These are phyloP conservation scores for Sarcophaga variegata DNA, from an alignment of 2,888 invertebrate species.

Conservation along the genomic window DNA sequence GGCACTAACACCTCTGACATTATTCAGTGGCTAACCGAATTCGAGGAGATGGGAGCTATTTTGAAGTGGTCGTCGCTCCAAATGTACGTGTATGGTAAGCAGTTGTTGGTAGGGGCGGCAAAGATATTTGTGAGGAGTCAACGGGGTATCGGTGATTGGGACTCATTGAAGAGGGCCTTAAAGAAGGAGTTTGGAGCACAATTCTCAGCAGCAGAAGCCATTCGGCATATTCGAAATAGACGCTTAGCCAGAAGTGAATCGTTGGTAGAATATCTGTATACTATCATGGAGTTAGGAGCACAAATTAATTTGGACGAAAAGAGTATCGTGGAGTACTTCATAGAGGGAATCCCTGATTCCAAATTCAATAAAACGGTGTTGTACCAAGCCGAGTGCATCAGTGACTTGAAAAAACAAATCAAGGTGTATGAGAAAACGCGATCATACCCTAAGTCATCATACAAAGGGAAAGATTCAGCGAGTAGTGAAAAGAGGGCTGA, in stretches of 20 bases:
- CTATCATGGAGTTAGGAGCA: constrained; percentile 48
- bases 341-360: constrained; percentile 2
- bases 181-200: constrained; percentile 47
- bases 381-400: constrained; percentile 14
- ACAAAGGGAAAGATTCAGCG: background rate
- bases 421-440: constrained; percentile 30
- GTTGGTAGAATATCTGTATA: constrained; percentile 58
- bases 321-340: too few relatives aligned
- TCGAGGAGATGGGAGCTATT: constrained; percentile 43
- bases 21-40: background rate
- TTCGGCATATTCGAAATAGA: constrained; percentile 42
- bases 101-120: too few relatives aligned
- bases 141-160: constrained; percentile 41
- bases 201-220: constrained; percentile 49
- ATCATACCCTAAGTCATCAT: background rate
- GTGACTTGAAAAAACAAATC: constrained; percentile 21
- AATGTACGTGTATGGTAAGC: constrained; percentile 5
- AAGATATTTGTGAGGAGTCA: constrained; percentile 46
- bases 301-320: too few relatives aligned
- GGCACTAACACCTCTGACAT: too few relatives aligned
- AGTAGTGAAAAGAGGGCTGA: background rate
- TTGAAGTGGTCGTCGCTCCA: constrained; percentile 44
- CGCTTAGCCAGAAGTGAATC: constrained; percentile 43
- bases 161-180: constrained; percentile 39
- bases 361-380: constrained; percentile 10